A percentile compares a stretch with the other conserved stretches of the same genome.
phyloP scores from a whole-genome alignment of 2,888 invertebrate species.

The Sipha maydis region DNA sequence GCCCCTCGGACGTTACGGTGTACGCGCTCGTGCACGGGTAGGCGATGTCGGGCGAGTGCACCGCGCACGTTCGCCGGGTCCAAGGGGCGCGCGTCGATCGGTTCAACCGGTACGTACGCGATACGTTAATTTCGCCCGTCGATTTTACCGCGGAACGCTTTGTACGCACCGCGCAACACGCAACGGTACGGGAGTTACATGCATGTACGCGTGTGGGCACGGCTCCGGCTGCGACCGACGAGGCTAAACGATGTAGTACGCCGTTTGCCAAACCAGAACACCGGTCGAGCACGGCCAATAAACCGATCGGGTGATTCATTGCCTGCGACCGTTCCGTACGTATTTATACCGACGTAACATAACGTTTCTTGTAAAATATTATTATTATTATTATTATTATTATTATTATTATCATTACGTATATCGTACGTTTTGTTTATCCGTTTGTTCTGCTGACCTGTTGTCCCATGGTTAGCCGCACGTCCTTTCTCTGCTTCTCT shows the following conservation, averaged over 20 bases:
- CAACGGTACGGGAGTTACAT: neutral
- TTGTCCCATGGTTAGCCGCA: neutral
- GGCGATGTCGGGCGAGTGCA: too few species aligned
- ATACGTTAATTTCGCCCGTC: too few species aligned
- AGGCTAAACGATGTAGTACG: constrained; percentile 55
- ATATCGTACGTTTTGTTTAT: neutral
- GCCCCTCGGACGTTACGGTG: too few species aligned
- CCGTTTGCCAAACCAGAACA: constrained; percentile 51
- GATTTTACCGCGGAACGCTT: neutral
- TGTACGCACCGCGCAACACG: too few species aligned
- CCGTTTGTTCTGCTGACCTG: neutral
- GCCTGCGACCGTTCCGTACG: constrained; percentile 41
- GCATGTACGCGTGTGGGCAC: constrained; percentile 38
- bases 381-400: constrained; percentile 21
- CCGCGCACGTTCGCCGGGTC: too few species aligned
- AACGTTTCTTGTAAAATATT: constrained; percentile 25
- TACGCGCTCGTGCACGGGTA: too few species aligned
- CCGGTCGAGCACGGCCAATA: constrained; percentile 42
- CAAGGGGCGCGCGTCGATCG: too few species aligned
- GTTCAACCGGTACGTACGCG: too few species aligned
- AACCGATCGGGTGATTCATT: constrained; percentile 54
- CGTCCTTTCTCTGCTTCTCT: too few species aligned
- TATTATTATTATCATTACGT: constrained; percentile 11
- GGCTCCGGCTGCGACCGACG: constrained; percentile 29
- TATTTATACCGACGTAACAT: neutral